A percentile compares a stretch with the other conserved stretches of the same genome.
Conservation (phyloP, 2,888 invertebrate species). For the Sturmia bella region DNA sequence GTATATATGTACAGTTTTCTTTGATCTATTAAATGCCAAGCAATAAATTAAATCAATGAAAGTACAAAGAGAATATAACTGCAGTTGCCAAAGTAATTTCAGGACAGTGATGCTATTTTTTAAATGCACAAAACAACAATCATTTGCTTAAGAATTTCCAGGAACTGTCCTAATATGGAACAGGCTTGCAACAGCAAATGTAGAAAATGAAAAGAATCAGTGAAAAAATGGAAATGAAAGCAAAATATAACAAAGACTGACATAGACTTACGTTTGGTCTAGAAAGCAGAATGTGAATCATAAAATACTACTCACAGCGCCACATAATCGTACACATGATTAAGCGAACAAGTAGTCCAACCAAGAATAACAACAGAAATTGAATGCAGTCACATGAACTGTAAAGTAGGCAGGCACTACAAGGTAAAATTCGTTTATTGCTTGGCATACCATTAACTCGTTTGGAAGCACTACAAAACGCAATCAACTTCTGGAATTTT, state of each 20-base stretch:
- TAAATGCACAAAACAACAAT: background rate
- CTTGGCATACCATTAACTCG: slow-evolving; percentile 43
- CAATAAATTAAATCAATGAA: no score
- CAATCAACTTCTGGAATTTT: no score
- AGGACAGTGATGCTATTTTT: background rate
- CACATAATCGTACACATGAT: no score
- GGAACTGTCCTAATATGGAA: background rate
- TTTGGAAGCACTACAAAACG: background rate
- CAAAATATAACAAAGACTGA: slow-evolving; percentile 13
- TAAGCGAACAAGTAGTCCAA: background rate
- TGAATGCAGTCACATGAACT: slow-evolving; percentile 4
- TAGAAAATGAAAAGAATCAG: background rate
- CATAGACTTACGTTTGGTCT: slow-evolving; percentile 12
- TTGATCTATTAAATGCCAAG: no score
- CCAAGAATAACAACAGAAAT: background rate
- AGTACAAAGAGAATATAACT: no score
- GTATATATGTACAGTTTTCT: no score
- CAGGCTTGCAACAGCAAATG: background rate
- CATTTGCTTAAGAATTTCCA: no score
- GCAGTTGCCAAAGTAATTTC: no score
- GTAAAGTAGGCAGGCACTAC: slow-evolving; percentile 4
- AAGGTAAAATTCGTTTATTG: slow-evolving; percentile 13
- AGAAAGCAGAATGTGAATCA: slow-evolving; percentile 14
- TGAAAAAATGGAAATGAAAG: background rate
- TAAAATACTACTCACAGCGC: background rate